These are phyloP conservation scores for Ennomos quercinarius DNA, from an alignment of 2,888 invertebrate genomes.

Conservation along the genomic window DNA sequence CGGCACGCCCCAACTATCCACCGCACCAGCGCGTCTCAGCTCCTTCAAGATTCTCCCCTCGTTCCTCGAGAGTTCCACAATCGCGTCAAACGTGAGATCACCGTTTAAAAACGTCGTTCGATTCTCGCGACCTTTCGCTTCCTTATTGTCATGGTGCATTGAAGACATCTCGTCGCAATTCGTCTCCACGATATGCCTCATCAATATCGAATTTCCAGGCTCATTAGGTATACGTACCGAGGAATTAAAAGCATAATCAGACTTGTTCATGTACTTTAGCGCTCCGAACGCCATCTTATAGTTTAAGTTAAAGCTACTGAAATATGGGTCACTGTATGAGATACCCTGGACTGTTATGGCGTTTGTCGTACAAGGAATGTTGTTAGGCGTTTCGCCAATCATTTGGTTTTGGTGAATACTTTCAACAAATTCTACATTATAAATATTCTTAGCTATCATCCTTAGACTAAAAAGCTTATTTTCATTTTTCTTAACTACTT, in stretches of 20 bases:
- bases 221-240: conserved; percentile 84
- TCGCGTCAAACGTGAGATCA: conserved; percentile 79
- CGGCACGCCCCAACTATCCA: conserved; percentile 86
- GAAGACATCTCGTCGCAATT: conserved; percentile 65
- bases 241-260: conserved; percentile 87
- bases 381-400: conserved; percentile 85
- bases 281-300: conserved; percentile 84
- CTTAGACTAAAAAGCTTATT: conserved; percentile 85
- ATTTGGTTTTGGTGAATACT: conserved; percentile 86
- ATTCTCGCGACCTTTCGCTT: conserved; percentile 60
- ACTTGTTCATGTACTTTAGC: conserved; percentile 86
- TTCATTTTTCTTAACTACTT: conserved; percentile 82
- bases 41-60: conserved; percentile 63
- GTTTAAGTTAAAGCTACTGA: conserved; percentile 86
- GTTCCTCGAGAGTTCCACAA: conserved; percentile 72
- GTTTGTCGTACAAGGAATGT: conserved; percentile 86
- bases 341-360: conserved; percentile 87
- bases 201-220: conserved; percentile 66
- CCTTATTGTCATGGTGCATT: conserved; percentile 82
- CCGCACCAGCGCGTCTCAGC: conserved; percentile 49
- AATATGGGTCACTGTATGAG: conserved; percentile 86
- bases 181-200: conserved; percentile 37
- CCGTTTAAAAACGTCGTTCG: conserved; percentile 73
- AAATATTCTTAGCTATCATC: conserved; percentile 86
- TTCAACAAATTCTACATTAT: conserved; percentile 85